Base-by-base conservation (phyloP, 1,140 invertebrate species). In the Brachionus calyciflorus region DNA sequence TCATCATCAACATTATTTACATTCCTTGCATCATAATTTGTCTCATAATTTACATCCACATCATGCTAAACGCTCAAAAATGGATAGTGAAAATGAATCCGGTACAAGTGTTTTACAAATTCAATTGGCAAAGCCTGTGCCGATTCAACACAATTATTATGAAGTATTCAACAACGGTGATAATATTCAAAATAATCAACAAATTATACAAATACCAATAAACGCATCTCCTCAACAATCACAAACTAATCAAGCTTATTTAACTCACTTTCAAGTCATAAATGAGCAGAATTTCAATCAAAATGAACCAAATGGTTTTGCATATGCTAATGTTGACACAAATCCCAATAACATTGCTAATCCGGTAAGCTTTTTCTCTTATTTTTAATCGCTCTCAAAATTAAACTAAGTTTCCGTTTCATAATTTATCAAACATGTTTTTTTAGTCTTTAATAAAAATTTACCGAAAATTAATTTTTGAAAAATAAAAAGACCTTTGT, bases 1-100 rank as follows among this genome's bases (percentile, higher is more conserved):
- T 10, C 30, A 60, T 40, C 55, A 60, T 10, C 30, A 60, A 19
- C 55, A 60, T 9, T 60, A 60, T 33, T 33, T 60, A 30, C 55
- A 60, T 60, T 33, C n/a, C n/a, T n/a, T 60, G 19, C 55, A 60
- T 60, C 55, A 60, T 60, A 24, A 24, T 14, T 28, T 55, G 24
- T 14, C 53, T 14, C 55, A 60, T 33, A 17, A 37, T 9, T 3
- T 37, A 5, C 33, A 9, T 60, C 55, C 30, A 7, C 55, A 33
- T 17, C 30, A 60, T 60, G 30, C 55, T 2, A 60, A 60, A 19
- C 26, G 55, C 9, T 60, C 55, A 9, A 60, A 60, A 60, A 65
- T 44, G 7, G 40, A 65, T 24, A 1, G n/a, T 4, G 40, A 65
- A n/a, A 65, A 46, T 14, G n/a, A 46, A 14, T 14, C 33, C 19